Conservation (phyloP, 2,113 vertebrate species). For the Chionodraco myersi region DNA sequence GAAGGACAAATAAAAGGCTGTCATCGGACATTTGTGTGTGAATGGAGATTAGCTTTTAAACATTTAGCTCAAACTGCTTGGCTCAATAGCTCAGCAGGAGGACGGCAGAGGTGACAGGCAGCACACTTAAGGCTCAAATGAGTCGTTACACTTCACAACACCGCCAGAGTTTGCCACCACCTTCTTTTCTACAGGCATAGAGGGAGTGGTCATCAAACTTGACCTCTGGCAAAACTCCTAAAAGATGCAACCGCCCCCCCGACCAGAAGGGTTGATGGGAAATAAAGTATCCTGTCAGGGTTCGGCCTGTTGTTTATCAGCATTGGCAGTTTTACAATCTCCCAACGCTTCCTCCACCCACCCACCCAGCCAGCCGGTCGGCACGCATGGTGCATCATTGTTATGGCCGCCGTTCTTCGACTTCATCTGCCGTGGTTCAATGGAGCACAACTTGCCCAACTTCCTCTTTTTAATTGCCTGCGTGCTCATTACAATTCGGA, state of each 20-base stretch:
- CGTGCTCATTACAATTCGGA: slow-evolving; percentile 75
- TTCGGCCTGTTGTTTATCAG: slow-evolving; percentile 46
- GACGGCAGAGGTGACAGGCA: slow-evolving; percentile 42
- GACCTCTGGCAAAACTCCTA: slow-evolving; percentile 40
- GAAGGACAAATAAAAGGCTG: slow-evolving; percentile 39
- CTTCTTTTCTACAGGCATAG: slow-evolving; percentile 44
- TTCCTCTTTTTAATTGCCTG: slow-evolving; percentile 82
- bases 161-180: slow-evolving; percentile 46
- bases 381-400: slow-evolving; percentile 22
- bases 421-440: slow-evolving; percentile 72
- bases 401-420: slow-evolving; percentile 49
- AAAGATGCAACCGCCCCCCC: slow-evolving; percentile 38
- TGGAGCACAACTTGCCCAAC: slow-evolving; percentile 72
- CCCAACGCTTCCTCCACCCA: slow-evolving; percentile 27
- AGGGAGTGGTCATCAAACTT: slow-evolving; percentile 30
- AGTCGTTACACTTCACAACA: slow-evolving; percentile 54
- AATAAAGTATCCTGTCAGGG: slow-evolving; percentile 38
- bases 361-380: slow-evolving; percentile 30
- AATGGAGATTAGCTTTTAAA: slow-evolving; percentile 62
- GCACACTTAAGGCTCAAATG: slow-evolving; percentile 42
- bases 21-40: slow-evolving; percentile 62
- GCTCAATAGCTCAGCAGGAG: slow-evolving; percentile 67
- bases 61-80: slow-evolving; percentile 29
- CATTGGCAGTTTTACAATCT: slow-evolving; percentile 42
- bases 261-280: slow-evolving; percentile 36